These are phyloP conservation scores for Mycogona germanica DNA, from an alignment of 2,888 invertebrate genomes.

Conservation along the genomic window DNA sequence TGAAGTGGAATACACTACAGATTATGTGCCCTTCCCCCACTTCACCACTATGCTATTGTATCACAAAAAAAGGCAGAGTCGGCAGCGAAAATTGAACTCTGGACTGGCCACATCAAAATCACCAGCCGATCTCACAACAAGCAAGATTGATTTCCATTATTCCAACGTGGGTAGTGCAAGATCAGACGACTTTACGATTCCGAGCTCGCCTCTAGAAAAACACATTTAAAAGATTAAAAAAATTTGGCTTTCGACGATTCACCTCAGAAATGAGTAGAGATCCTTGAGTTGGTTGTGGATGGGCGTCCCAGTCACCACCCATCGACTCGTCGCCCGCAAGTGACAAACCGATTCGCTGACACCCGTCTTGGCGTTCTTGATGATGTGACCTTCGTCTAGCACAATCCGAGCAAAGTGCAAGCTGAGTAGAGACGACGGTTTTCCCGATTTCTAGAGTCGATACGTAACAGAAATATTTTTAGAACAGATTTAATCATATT, in stretches of 20 bases:
- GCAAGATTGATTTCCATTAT: too few species aligned
- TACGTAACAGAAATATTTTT: too few species aligned
- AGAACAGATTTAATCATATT: too few species aligned
- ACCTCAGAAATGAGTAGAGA: slow-evolving; percentile 37
- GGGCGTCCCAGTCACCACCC: slow-evolving; percentile 89
- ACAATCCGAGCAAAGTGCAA: slow-evolving; percentile 47
- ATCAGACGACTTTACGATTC: background rate
- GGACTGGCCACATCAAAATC: too few species aligned
- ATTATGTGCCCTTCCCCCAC: too few species aligned
- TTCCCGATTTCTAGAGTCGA: too few species aligned
- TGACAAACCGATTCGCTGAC: slow-evolving; percentile 57
- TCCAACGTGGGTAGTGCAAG: background rate
- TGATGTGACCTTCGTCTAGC: slow-evolving; percentile 85
- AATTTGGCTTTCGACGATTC: slow-evolving; percentile 16
- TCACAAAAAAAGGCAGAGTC: too few species aligned
- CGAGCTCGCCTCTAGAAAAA: too few species aligned
- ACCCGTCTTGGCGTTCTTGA: slow-evolving; percentile 73
- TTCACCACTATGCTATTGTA: too few species aligned
- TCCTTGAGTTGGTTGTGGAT: slow-evolving; percentile 85
- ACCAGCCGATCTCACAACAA: too few species aligned
- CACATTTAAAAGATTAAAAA: background rate
- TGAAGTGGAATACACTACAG: too few species aligned
- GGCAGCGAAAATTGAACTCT: too few species aligned
- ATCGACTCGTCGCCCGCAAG: slow-evolving; percentile 50
- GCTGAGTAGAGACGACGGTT: background rate